These are phyloP conservation scores for Petrocephalus microphthalmus DNA, from an alignment of 2,113 vertebrate species.

Conservation along the genomic window DNA sequence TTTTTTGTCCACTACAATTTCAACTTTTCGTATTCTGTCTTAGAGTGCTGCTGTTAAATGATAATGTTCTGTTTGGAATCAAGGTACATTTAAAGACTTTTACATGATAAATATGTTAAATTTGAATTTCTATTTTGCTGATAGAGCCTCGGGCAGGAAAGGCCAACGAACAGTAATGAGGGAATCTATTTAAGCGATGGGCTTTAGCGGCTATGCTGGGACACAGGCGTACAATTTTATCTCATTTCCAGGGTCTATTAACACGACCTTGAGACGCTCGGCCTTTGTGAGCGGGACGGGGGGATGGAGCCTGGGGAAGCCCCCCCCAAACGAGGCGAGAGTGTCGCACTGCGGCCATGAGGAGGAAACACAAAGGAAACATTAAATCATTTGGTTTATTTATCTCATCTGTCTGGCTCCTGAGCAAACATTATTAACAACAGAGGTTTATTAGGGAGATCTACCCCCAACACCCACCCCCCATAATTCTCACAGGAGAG, in stretches of 20 bases:
- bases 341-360: not conserved
- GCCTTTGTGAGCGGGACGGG: not conserved
- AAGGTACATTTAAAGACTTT: not conserved
- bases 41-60: not conserved
- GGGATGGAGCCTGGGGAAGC: not conserved
- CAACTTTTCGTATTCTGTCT: not conserved
- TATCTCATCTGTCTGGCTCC: not conserved
- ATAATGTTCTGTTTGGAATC: not conserved
- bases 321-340: not conserved
- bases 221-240: not conserved
- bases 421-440: not conserved
- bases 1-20: not conserved
- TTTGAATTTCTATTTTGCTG: slow-evolving; percentile 9
- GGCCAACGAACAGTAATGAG: not conserved
- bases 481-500: not conserved
- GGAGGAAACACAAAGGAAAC: not conserved
- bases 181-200: slow-evolving; percentile 15
- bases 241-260: slow-evolving; percentile 1
- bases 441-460: not conserved
- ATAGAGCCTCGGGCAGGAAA: not conserved
- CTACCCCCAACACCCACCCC: not conserved
- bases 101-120: slow-evolving; percentile 3
- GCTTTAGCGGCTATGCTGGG: not conserved
- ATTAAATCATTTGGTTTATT: not conserved
- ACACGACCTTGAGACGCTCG: not conserved